These are phyloP conservation scores for Drosophila equinoxialis DNA, from an alignment of 1,140 invertebrate species.

Conservation along the genomic window DNA sequence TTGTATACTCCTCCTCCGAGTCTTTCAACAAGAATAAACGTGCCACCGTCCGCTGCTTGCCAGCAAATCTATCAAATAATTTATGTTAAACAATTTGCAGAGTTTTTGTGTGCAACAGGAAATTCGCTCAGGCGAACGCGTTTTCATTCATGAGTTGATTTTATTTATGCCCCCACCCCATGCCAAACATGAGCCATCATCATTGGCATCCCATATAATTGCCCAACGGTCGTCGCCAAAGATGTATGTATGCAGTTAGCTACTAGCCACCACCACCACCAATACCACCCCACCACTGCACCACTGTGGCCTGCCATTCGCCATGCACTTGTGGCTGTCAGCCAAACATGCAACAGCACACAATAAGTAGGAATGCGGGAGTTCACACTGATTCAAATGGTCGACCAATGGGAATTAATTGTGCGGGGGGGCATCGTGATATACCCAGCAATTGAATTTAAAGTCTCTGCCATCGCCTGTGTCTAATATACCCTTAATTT, in stretches of 20 bases:
- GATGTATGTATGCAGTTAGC: no score
- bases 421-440: neutral
- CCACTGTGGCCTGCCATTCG: conserved; percentile 14
- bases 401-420: neutral
- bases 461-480: neutral
- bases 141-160: conserved; percentile 79
- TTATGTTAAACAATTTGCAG: conserved; percentile 63
- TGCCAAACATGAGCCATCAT: neutral
- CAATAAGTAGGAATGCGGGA: conserved; percentile 22
- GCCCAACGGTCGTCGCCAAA: conserved; percentile 40
- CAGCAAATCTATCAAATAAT: conserved; percentile 54
- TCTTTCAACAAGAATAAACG: conserved; percentile 28
- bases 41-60: conserved; percentile 40
- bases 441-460: neutral
- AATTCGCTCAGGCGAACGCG: conserved; percentile 75
- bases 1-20: neutral
- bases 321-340: conserved; percentile 76
- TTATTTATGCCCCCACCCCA: conserved; percentile 63
- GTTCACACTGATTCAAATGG: neutral
- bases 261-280: no score
- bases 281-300: no score
- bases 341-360: conserved; percentile 66
- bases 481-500: neutral
- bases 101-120: conserved; percentile 57
- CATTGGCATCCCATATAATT: conserved; percentile 48